Conservation (phyloP, 2,113 vertebrate genomes). For the Grantiella picta region DNA sequence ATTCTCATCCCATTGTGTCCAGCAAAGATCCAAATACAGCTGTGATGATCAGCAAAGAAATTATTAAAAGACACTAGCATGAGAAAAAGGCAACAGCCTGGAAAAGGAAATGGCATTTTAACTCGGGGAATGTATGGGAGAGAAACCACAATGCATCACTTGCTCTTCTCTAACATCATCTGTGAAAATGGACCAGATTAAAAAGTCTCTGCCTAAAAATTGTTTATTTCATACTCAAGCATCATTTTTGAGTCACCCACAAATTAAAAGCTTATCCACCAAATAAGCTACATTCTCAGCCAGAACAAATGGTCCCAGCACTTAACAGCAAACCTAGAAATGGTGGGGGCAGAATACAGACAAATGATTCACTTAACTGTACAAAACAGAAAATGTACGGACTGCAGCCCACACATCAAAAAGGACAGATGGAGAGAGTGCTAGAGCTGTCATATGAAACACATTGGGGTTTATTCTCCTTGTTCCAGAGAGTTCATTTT, state of each 20-base stretch:
- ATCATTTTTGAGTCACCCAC: background rate
- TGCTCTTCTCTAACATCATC: background rate
- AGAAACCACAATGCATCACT: background rate
- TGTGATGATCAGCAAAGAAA: background rate
- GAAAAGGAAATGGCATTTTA: background rate
- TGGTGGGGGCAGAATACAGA: background rate
- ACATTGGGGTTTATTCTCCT: background rate
- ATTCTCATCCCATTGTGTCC: background rate
- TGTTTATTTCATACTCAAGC: background rate
- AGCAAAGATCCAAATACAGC: background rate
- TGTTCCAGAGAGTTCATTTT: background rate
- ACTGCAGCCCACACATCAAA: background rate
- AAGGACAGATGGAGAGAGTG: background rate
- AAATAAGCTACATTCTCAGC: background rate
- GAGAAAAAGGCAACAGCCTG: background rate
- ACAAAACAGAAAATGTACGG: background rate
- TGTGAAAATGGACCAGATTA: background rate
- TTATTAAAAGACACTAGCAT: background rate
- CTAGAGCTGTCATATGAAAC: background rate
- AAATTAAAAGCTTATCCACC: background rate
- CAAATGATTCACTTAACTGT: background rate
- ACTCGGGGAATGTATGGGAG: background rate
- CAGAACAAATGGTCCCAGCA: background rate
- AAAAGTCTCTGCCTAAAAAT: background rate
- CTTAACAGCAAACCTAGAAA: background rate